A percentile compares a stretch with the other conserved stretches of the same genome.
These are phyloP conservation scores for Sylvietta virens DNA, from an alignment of 2,113 vertebrate species.

Conservation along the genomic window DNA sequence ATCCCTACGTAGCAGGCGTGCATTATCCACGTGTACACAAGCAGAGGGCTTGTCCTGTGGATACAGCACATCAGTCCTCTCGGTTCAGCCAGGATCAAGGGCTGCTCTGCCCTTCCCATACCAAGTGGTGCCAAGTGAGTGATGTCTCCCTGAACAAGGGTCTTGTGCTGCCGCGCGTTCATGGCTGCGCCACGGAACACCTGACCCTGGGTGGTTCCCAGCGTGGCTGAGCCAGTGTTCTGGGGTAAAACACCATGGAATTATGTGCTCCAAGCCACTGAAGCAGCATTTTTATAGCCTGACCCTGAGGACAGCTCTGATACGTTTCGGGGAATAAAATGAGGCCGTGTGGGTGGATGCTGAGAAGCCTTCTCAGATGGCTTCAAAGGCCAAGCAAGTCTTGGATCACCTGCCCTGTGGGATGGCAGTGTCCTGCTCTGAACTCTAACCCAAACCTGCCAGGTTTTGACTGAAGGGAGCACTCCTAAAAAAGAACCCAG, in stretches of 20 bases:
- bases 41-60: neutral
- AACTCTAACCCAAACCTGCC: neutral
- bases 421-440: neutral
- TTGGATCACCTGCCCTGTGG: neutral
- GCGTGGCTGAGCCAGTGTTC: neutral
- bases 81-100: neutral
- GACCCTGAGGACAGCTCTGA: neutral
- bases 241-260: neutral
- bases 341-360: neutral
- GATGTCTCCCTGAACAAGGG: neutral
- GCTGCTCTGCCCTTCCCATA: neutral
- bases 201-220: neutral
- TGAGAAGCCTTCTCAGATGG: neutral
- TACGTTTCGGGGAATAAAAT: neutral
- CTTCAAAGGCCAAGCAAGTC: neutral
- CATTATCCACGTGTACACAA: neutral
- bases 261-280: neutral
- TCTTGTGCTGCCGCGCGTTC: neutral
- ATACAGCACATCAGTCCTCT: neutral
- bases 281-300: neutral
- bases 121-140: neutral
- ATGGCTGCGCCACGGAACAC: fast-evolving
- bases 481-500: neutral
- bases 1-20: neutral
- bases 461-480: neutral